Base-by-base conservation (phyloP, 1,140 invertebrate genomes). In the Eriosoma lanigerum region DNA sequence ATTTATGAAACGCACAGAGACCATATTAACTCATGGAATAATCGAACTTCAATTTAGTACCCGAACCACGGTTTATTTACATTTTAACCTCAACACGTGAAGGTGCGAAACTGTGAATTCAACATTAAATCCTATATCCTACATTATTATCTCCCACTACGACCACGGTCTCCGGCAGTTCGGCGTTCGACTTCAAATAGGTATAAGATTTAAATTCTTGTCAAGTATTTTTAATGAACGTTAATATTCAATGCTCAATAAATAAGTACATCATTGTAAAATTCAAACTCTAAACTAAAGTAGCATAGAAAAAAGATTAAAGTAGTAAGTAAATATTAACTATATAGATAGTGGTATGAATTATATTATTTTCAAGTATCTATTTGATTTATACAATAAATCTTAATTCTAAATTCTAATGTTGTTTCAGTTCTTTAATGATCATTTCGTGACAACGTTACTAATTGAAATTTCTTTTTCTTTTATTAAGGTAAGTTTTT, bases 41-140 rank as follows among this genome's bases (percentile, higher is more conserved):
- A 32, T 68, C 64, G 21, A 68, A 66, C n/a, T 44, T 62, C 12
- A 46, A 24, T 68, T 46, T 21, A 10, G 29, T 8, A 68, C 64
- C 38, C 38, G 1, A 70, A 50, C 68, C 46, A 8, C 29, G 68
- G 68, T 70, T 50, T 70, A 26, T 70, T 50, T 70, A 70, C 68
- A 29, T 50, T 50, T 70, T 70, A 70, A 70, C 68, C 68, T 50
- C 24, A 70, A 70, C 68, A 70, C 68, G 68, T 70, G 68, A 70
- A 70, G 66, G n/a, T n/a, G n/a, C n/a, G n/a, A 70, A 48, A 13
- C 15, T 70, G 44, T 24, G 46, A 70, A 50, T 70, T 50, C 46
- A 19, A n/a, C 38, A 68, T 46, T 68, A n/a, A n/a, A n/a, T n/a
- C n/a, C n/a, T n/a, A n/a, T n/a, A n/a, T 46, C 32, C 8, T 38